Evolutionary conservation across 2,888 invertebrate genomes (phyloP).

Genomic region (Argyra leucocephala): DNA sequence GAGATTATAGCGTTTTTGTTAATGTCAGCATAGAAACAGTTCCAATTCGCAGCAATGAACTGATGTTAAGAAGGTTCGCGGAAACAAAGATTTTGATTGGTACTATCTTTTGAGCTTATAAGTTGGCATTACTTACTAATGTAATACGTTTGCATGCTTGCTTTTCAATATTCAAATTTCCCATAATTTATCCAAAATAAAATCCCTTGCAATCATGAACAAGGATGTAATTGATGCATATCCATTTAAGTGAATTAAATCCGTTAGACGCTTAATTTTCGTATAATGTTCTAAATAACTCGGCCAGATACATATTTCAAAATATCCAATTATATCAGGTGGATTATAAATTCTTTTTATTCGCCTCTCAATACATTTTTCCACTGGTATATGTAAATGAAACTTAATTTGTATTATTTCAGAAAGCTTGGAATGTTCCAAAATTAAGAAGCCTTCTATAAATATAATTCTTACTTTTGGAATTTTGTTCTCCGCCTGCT

Average conservation of each 20-base stretch:
- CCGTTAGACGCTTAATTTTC: neutral
- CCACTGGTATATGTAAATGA: slow-evolving; percentile 60
- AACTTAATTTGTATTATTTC: slow-evolving; percentile 63
- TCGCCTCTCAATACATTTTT: slow-evolving; percentile 58
- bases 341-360: slow-evolving; percentile 63
- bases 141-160: too few relatives aligned
- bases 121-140: too few relatives aligned
- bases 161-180: too few relatives aligned
- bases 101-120: too few relatives aligned
- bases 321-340: slow-evolving; percentile 73
- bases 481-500: slow-evolving; percentile 13
- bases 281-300: neutral
- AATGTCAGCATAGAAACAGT: too few relatives aligned
- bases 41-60: too few relatives aligned
- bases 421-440: slow-evolving; percentile 58
- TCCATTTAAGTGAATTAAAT: neutral
- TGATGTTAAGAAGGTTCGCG: too few relatives aligned
- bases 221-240: neutral
- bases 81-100: too few relatives aligned
- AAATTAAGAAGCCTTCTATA: slow-evolving; percentile 67
- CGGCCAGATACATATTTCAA: slow-evolving; percentile 84
- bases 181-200: neutral
- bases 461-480: slow-evolving; percentile 46
- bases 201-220: neutral
- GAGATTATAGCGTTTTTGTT: too few relatives aligned